A percentile compares a stretch with the other conserved stretches of the same genome.
Evolutionary conservation across 1,140 invertebrate species (phyloP).

Genomic region (Zaprionus ornatus): DNA sequence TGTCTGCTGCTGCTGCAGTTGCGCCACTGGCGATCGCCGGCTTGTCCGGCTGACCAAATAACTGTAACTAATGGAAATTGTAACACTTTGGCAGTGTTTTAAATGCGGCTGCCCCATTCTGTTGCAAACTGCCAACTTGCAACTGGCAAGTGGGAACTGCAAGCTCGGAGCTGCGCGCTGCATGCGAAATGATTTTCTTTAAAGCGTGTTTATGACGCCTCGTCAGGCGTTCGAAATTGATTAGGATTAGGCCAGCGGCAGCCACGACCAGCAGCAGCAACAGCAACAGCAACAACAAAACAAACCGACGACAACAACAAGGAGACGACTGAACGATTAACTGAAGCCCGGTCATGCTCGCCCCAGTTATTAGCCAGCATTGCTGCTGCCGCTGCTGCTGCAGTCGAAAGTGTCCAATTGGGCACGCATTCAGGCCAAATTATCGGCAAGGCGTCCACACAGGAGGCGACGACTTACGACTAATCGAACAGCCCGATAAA

Average conservation of each 20-base stretch:
- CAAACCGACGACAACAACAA: constrained; percentile 33
- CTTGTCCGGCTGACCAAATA: constrained; percentile 55
- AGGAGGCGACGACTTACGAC: constrained; percentile 51
- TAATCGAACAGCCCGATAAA: constrained; percentile 41
- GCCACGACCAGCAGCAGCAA: constrained; percentile 26
- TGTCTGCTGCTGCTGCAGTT: constrained; percentile 48
- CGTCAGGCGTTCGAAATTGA: constrained; percentile 76
- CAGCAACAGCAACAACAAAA: constrained; percentile 23
- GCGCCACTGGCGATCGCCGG: constrained; percentile 44
- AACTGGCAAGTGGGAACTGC: not conserved
- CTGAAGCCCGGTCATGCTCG: constrained; percentile 18
- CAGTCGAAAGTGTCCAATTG: constrained; percentile 37
- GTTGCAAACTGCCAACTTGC: not conserved
- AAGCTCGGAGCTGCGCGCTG: not conserved
- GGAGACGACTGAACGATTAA: constrained; percentile 42
- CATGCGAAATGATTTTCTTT: constrained; percentile 60
- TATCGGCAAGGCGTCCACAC: constrained; percentile 49
- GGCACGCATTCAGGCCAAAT: constrained; percentile 73
- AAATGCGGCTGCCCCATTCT: constrained; percentile 49
- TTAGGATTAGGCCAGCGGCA: constrained; percentile 69
- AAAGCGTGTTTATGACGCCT: constrained; percentile 77
- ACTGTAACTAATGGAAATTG: constrained; percentile 82
- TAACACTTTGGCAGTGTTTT: constrained; percentile 77
- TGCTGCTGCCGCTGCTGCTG: constrained; percentile 2
- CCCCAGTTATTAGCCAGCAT: constrained; percentile 42